Percentiles rank a stretch among this genome's conserved stretches.
These are phyloP conservation scores for Brenthis daphne DNA, from an alignment of 2,888 invertebrate genomes.

Conservation along the genomic window DNA sequence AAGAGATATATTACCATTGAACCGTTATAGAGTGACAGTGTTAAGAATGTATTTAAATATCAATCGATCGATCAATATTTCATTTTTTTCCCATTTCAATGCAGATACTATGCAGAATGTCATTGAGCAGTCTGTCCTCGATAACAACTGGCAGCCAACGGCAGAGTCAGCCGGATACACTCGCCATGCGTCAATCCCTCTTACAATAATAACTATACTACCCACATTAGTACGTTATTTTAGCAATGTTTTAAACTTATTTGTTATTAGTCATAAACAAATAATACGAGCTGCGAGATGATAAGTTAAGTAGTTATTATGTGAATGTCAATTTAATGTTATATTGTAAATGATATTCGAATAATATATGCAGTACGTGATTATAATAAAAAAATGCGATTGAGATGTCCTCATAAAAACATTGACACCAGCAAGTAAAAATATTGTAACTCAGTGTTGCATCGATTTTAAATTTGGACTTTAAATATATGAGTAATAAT, in stretches of 20 bases:
- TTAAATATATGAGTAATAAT: too few relatives aligned
- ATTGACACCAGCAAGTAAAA: too few relatives aligned
- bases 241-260: constrained; percentile 5
- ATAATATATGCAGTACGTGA: background rate
- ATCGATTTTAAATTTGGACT: too few relatives aligned
- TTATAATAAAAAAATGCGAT: constrained; percentile 23
- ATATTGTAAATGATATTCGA: constrained; percentile 25
- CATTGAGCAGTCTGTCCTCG: constrained; percentile 77
- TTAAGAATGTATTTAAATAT: too few relatives aligned
- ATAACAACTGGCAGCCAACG: constrained; percentile 79
- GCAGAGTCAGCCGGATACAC: constrained; percentile 67
- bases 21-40: too few relatives aligned
- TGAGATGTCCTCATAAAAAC: background rate
- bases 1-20: too few relatives aligned
- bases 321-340: constrained; percentile 50
- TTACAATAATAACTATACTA: constrained; percentile 43
- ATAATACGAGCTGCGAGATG: constrained; percentile 59
- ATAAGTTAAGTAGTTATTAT: constrained; percentile 54
- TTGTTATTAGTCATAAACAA: constrained; percentile 42
- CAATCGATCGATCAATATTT: too few relatives aligned
- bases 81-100: constrained; percentile 16
- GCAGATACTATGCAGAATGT: constrained; percentile 79
- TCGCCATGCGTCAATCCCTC: constrained; percentile 54
- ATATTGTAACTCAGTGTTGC: too few relatives aligned
- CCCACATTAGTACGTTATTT: constrained; percentile 1